Percentiles rank a stretch among this genome's conserved stretches.
Evolutionary conservation across 1,140 invertebrate genomes (phyloP).

Genomic region (Potamilus streckersoni): DNA sequence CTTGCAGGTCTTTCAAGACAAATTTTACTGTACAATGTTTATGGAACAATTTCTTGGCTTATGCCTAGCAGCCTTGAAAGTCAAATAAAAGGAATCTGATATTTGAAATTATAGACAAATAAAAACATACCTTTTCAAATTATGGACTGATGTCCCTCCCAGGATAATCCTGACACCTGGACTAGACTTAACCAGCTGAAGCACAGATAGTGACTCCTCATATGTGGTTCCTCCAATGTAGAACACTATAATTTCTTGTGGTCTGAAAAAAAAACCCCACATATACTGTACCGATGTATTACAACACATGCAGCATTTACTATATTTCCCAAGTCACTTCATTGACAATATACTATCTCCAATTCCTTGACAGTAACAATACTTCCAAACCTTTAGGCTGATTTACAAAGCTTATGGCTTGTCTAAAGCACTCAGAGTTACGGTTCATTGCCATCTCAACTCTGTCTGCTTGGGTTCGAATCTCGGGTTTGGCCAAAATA

Average conservation of each 20-base stretch:
- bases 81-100: neutral
- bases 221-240: conserved; percentile 97
- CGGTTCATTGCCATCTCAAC: too few species aligned
- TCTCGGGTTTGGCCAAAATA: too few species aligned
- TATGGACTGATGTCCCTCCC: conserved; percentile 92
- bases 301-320: neutral
- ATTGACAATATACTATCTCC: neutral
- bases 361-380: too few species aligned
- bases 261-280: conserved; percentile 68
- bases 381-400: too few species aligned
- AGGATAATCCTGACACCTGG: conserved; percentile 84
- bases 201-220: conserved; percentile 90
- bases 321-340: neutral
- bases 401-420: too few species aligned
- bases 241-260: conserved; percentile 93
- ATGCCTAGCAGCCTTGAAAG: too few species aligned
- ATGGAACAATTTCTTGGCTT: too few species aligned
- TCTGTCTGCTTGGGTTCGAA: too few species aligned
- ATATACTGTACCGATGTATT: neutral
- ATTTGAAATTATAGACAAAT: neutral
- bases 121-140: conserved; percentile 71
- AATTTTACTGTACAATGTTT: too few species aligned
- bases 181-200: conserved; percentile 84
- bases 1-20: too few species aligned
- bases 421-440: too few species aligned